Percentiles rank a stretch among this genome's conserved stretches.
Evolutionary conservation across 2,113 vertebrate species (phyloP).

Genomic region (Gila orcuttii): DNA sequence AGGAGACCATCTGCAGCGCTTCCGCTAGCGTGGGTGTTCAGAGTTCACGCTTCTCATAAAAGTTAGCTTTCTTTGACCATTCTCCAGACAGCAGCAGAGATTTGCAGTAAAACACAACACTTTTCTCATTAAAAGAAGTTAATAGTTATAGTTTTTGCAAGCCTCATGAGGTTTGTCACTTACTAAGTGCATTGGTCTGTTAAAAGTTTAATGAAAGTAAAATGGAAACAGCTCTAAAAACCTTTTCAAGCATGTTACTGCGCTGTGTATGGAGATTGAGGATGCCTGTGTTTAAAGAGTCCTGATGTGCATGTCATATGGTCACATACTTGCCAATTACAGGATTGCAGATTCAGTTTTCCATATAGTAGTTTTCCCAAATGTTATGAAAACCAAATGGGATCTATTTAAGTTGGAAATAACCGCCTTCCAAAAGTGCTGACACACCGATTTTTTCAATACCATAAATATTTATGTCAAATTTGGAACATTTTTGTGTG

Average conservation of each 20-base stretch:
- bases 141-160: slow-evolving; percentile 15
- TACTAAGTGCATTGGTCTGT: slow-evolving; percentile 54
- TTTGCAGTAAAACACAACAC: slow-evolving; percentile 57
- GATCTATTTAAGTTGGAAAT: slow-evolving; percentile 32
- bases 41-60: slow-evolving; percentile 51
- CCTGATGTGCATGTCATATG: neutral
- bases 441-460: neutral
- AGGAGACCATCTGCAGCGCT: slow-evolving; percentile 67
- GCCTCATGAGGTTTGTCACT: slow-evolving; percentile 51
- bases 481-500: neutral
- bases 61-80: slow-evolving; percentile 61
- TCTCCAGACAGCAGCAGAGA: slow-evolving; percentile 38
- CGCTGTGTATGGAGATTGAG: slow-evolving; percentile 22
- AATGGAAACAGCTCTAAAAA: slow-evolving; percentile 38
- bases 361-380: neutral
- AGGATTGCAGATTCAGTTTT: slow-evolving; percentile 12
- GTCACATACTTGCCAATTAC: slow-evolving; percentile 1
- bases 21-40: slow-evolving; percentile 44
- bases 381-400: slow-evolving; percentile 24
- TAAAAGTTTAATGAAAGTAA: slow-evolving; percentile 60
- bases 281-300: slow-evolving; percentile 16
- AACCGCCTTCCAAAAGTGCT: slow-evolving; percentile 27
- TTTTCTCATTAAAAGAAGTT: slow-evolving; percentile 37
- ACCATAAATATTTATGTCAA: neutral
- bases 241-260: slow-evolving; percentile 36